phyloP scores from a whole-genome alignment of 2,888 invertebrate species.

The Xylocampa areola region DNA sequence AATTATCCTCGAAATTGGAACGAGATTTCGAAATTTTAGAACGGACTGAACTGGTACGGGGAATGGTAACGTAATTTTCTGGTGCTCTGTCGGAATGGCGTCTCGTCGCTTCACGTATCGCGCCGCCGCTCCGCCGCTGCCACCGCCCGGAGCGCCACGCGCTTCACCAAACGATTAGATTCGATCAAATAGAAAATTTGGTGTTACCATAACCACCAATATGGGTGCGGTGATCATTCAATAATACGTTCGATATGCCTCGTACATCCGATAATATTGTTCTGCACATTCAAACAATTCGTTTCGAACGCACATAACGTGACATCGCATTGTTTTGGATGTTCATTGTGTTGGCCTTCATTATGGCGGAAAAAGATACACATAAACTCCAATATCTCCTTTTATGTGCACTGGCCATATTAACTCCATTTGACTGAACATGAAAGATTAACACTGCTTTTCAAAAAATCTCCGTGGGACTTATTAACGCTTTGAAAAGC shows the following conservation, averaged over 20 bases:
- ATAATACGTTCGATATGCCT: conserved; percentile 62
- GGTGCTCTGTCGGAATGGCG: conserved; percentile 65
- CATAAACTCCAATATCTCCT: conserved; percentile 9
- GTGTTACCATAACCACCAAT: conserved; percentile 74
- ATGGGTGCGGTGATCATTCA: conserved; percentile 71
- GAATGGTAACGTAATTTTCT: conserved; percentile 82
- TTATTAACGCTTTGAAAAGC: conserved; percentile 63
- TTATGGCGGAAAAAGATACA: conserved; percentile 12
- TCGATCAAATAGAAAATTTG: conserved; percentile 81
- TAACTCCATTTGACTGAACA: conserved; percentile 60
- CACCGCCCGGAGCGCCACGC: conserved; percentile 29
- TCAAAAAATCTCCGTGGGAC: conserved; percentile 56
- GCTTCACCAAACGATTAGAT: conserved; percentile 72
- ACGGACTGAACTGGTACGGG: conserved; percentile 67
- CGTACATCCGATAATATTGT: conserved; percentile 45
- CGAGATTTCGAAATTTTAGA: conserved; percentile 77
- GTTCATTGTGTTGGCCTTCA: conserved; percentile 23
- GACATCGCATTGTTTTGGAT: background rate
- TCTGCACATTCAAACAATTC: conserved; percentile 36
- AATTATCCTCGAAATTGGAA: conserved; percentile 75
- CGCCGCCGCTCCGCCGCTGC: too few relatives aligned
- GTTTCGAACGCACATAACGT: background rate
- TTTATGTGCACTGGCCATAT: conserved; percentile 54
- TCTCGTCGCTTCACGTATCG: conserved; percentile 57
- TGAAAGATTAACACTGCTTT: conserved; percentile 65